phyloP scores from a whole-genome alignment of 2,113 vertebrate species.

The Mormoops blainvillei region DNA sequence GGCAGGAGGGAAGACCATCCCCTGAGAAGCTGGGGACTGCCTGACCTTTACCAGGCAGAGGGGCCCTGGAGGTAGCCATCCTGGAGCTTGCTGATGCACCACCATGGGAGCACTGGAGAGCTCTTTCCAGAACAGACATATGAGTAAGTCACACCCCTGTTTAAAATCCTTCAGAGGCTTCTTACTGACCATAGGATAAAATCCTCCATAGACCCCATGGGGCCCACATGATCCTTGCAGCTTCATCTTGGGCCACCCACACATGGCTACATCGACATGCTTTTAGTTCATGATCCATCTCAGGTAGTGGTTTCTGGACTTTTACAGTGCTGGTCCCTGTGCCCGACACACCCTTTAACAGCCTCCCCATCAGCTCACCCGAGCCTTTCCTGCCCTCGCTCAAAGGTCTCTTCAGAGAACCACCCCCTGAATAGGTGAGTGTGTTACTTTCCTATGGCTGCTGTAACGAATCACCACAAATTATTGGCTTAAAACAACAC shows the following conservation, averaged over 20 bases:
- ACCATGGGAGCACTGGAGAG: not conserved
- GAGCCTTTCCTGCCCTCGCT: not conserved
- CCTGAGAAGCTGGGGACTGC: not conserved
- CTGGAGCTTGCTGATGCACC: not conserved
- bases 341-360: fast-evolving
- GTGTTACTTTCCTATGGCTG: not conserved
- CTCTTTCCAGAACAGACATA: not conserved
- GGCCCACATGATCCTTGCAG: not conserved
- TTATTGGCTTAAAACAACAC: not conserved
- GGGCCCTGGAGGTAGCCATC: not conserved
- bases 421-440: not conserved
- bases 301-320: not conserved
- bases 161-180: not conserved
- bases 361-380: not conserved
- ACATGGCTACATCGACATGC: not conserved
- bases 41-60: not conserved
- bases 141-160: not conserved
- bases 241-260: too few species aligned
- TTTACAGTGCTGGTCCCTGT: not conserved
- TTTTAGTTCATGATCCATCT: not conserved
- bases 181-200: not conserved
- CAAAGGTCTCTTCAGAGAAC: not conserved
- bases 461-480: not conserved
- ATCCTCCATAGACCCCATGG: too few species aligned
- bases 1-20: not conserved